Evolutionary conservation across 2,888 invertebrate genomes (phyloP).

Genomic region (Nomada lathburiana): DNA sequence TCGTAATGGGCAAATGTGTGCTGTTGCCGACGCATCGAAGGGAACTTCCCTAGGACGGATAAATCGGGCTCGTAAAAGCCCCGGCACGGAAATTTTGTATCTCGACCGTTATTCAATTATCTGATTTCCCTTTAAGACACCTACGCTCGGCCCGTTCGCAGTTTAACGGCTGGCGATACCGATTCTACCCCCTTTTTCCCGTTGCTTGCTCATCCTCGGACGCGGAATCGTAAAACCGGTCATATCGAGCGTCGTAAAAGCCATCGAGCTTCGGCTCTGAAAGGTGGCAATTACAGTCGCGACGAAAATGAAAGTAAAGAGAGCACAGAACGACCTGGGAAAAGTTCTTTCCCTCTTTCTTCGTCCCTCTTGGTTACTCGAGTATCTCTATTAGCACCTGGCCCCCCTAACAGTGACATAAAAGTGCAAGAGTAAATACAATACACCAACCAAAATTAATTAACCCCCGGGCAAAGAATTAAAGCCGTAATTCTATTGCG

Average conservation of each 20-base stretch:
- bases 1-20: background rate
- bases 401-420: background rate
- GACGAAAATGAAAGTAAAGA: conserved; percentile 54
- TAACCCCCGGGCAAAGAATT: too few relatives aligned
- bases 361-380: conserved; percentile 25
- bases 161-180: conserved; percentile 73
- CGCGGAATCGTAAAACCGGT: conserved; percentile 73
- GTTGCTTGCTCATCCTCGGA: conserved; percentile 48
- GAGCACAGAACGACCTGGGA: conserved; percentile 11
- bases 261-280: conserved; percentile 60
- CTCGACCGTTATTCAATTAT: conserved; percentile 64
- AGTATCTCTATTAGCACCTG: background rate
- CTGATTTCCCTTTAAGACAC: conserved; percentile 53
- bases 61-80: conserved; percentile 40
- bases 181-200: conserved; percentile 54
- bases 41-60: conserved; percentile 1
- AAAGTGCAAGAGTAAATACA: background rate
- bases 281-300: conserved; percentile 72
- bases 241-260: conserved; percentile 74
- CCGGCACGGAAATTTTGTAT: conserved; percentile 38
- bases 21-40: background rate
- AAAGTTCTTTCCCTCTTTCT: conserved; percentile 26
- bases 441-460: background rate
- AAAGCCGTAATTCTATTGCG: too few relatives aligned
- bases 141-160: conserved; percentile 58